Base-by-base conservation (phyloP, 2,797 vertebrate genomes). In the Chaenodraco wilsoni region DNA sequence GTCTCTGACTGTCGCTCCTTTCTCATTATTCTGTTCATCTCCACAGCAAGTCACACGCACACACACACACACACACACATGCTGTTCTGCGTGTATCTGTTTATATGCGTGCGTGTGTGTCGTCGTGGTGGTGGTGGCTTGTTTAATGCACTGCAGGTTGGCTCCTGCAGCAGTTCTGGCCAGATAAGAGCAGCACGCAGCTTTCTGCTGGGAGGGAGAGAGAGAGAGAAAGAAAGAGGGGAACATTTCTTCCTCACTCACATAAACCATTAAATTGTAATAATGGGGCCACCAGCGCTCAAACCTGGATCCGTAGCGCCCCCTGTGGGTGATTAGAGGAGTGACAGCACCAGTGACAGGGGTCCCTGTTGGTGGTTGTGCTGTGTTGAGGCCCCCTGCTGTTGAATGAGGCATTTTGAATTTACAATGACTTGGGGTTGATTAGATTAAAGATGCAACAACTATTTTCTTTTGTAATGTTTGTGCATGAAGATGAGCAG, bases 81-180 rank as follows among this genome's bases (percentile, higher is more conserved):
- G 50, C 73, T 65, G 12, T 31, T 76, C 44, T 74, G 76, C 79
- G 83, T 86, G 74, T 78, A 9, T 76, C 17, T 1, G n/a, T n/a
- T n/a, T n/a, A n/a, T n/a, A n/a, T n/a, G 65, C 72, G 75, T 58
- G 69, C 61, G 70, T 77, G 78, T 75, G 76, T 71, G 83, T 78
- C 56, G 41, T 37, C 8, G 84, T 62, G 77, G 75, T 62, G 77
- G 75, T 78, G 85, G 85, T 70, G 81, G 87, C 83, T 90, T 93
- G 92, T 94, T 93, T 93, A 92, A 91, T 92, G 88, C 90, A 92
- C 89, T 93, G 90, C 91, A 93, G 93, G 91, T 92, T 92, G 92
- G 89, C 87, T 93, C 91, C 88, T 93, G 89, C 91, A 91, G 91
- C 92, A 93, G 93, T 91, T 93, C 92, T 92, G 90, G 81, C 88